These are phyloP conservation scores for Diadegma fenestrale DNA, from an alignment of 2,888 invertebrate species.

Conservation along the genomic window DNA sequence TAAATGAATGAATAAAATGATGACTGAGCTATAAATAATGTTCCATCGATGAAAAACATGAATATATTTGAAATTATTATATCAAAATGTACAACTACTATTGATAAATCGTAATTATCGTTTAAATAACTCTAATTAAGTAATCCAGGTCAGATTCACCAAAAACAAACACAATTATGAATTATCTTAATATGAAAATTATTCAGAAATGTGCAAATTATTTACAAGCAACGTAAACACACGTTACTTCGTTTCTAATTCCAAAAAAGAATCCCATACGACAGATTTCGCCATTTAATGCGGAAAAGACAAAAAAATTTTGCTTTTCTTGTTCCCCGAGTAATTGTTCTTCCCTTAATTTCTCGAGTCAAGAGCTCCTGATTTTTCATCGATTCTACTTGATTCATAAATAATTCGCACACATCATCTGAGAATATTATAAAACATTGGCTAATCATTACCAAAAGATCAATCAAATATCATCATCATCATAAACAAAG, in stretches of 20 bases:
- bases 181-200: not conserved
- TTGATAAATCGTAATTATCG: not conserved
- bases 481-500: not conserved
- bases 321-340: no score
- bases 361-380: not conserved
- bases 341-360: not conserved
- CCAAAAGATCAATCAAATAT: not conserved
- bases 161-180: not conserved
- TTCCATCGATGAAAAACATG: not conserved
- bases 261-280: no score
- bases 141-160: not conserved
- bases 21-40: not conserved
- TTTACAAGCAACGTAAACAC: not conserved
- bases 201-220: not conserved
- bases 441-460: not conserved
- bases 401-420: not conserved
- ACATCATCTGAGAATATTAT: not conserved
- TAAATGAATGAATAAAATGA: slow-evolving; percentile 13
- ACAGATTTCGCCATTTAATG: no score
- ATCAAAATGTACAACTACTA: not conserved
- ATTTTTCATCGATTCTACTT: not conserved
- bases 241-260: not conserved
- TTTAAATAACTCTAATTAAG: not conserved
- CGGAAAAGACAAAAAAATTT: no score
- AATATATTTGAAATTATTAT: not conserved